phyloP scores from a whole-genome alignment of 2,797 vertebrate genomes.

The Arctocebus calabarensis region DNA sequence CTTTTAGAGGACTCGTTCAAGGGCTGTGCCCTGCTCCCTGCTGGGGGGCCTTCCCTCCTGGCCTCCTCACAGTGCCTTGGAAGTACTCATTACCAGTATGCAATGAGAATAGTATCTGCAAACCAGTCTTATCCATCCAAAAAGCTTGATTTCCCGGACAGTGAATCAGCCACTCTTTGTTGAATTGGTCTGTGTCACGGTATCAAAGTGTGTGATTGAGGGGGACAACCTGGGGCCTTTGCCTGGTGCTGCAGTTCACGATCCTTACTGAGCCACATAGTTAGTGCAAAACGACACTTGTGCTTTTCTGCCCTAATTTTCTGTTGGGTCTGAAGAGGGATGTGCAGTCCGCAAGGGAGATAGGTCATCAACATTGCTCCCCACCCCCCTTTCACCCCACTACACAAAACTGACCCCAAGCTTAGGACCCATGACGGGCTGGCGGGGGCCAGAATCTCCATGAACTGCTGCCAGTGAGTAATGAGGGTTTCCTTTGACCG shows the following conservation, averaged over 20 bases:
- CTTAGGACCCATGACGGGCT: not conserved
- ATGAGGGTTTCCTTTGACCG: constrained; percentile 14
- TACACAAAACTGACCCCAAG: not conserved
- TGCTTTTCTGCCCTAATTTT: not conserved
- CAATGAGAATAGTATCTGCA: not conserved
- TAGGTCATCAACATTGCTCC: too few species aligned
- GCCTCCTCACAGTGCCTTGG: not conserved
- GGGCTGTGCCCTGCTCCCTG: not conserved
- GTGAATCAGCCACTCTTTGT: constrained; percentile 26
- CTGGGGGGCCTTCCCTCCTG: not conserved
- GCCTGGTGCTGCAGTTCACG: not conserved
- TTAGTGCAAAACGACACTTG: not conserved
- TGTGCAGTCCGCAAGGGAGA: not conserved
- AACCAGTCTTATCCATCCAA: not conserved
- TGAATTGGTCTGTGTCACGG: not conserved
- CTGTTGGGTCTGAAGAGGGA: not conserved
- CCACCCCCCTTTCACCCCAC: not conserved
- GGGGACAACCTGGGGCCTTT: not conserved
- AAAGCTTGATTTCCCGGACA: constrained; percentile 25
- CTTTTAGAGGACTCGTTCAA: rapidly evolving
- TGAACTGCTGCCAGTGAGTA: not conserved
- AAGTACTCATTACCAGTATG: not conserved
- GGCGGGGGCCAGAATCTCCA: not conserved
- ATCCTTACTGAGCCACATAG: not conserved
- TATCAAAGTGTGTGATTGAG: not conserved